phyloP scores from a whole-genome alignment of 53 echinoderm and acorn worm species.

The Actinopyga echinites region DNA sequence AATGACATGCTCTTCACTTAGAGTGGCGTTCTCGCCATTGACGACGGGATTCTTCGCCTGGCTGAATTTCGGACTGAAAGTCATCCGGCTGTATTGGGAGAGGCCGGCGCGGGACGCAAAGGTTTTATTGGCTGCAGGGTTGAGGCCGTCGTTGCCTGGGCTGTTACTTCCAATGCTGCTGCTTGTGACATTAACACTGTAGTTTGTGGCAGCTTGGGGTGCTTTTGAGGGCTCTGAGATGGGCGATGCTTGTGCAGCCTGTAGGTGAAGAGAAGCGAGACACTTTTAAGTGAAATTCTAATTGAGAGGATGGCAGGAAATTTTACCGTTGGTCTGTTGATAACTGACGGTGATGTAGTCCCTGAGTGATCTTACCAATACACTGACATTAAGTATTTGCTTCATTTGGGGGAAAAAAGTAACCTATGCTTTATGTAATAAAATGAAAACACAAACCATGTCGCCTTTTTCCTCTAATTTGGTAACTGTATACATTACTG shows the following conservation, averaged over 20 bases:
- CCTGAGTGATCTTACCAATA: no score
- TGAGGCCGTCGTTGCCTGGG: not conserved
- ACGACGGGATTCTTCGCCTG: slow-evolving; percentile 19
- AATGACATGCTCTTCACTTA: slow-evolving; percentile 55
- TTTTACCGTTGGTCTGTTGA: no score
- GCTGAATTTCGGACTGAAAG: slow-evolving; percentile 36
- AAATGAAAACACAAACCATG: no score
- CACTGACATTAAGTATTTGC: no score
- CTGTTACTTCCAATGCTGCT: slow-evolving; percentile 21
- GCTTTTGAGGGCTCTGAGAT: slow-evolving; percentile 7
- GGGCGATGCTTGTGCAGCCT: slow-evolving; percentile 7
- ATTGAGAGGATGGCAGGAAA: no score
- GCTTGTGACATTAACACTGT: not conserved
- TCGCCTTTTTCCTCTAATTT: no score
- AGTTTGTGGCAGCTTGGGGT: slow-evolving; percentile 11
- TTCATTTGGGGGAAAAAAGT: no score
- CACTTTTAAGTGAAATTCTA: no score
- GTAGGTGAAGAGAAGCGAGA: not conserved
- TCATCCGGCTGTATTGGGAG: slow-evolving; percentile 24
- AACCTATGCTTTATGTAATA: no score
- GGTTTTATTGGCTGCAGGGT: not conserved
- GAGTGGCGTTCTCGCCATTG: slow-evolving; percentile 52
- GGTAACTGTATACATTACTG: no score
- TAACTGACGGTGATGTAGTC: no score
- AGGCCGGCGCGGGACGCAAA: slow-evolving; percentile 28